phyloP scores from a whole-genome alignment of 2,113 vertebrate genomes.

The Salvelinus fontinalis region DNA sequence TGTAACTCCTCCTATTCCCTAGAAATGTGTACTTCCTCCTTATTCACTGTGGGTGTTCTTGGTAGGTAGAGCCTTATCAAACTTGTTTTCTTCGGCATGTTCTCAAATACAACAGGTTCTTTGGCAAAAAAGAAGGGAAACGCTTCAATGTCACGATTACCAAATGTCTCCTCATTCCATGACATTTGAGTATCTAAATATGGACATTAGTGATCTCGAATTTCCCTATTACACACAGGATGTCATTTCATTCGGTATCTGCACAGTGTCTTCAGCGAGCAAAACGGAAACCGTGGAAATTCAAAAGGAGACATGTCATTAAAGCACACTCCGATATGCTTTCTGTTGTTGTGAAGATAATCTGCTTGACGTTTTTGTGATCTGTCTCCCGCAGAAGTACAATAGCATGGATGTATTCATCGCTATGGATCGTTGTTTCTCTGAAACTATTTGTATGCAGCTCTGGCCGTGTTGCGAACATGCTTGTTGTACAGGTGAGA shows the following conservation, averaged over 20 bases:
- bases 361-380: background rate
- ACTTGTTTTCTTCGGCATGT: background rate
- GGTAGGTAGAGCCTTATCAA: background rate
- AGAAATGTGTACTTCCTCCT: background rate
- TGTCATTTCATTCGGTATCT: background rate
- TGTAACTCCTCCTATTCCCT: slow-evolving; percentile 11
- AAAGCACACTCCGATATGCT: background rate
- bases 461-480: slow-evolving; percentile 2
- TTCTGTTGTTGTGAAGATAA: background rate
- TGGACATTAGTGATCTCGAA: background rate
- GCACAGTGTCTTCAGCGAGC: background rate
- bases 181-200: background rate
- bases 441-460: background rate
- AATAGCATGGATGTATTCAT: background rate
- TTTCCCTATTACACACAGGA: background rate
- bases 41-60: background rate
- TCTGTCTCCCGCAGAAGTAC: background rate
- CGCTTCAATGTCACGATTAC: background rate
- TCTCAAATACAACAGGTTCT: background rate
- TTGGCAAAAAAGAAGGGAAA: slow-evolving; percentile 8
- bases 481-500: slow-evolving; percentile 3
- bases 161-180: background rate
- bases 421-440: background rate
- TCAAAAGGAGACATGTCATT: background rate
- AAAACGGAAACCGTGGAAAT: background rate